Conservation (phyloP, 2,113 vertebrate species). For the Sclerurus mexicanus region DNA sequence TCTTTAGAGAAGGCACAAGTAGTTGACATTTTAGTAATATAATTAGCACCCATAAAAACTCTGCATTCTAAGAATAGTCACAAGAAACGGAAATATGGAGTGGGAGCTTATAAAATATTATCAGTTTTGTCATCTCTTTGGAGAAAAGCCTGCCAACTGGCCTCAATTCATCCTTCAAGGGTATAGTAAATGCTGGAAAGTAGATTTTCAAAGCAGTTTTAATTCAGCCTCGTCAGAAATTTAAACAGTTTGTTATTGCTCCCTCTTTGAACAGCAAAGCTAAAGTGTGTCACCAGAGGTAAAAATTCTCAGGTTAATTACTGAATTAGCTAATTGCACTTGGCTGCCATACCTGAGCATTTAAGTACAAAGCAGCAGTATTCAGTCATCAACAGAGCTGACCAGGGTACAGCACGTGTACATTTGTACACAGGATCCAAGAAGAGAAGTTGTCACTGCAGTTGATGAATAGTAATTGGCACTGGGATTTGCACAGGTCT, state of each 20-base stretch:
- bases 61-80: constrained; percentile 5
- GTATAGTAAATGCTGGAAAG: neutral
- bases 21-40: neutral
- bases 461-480: neutral
- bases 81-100: neutral
- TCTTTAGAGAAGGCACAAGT: neutral
- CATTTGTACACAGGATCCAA: neutral
- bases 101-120: neutral
- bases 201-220: neutral
- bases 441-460: neutral
- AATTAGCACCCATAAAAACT: neutral
- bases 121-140: neutral
- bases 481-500: neutral
- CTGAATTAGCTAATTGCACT: neutral
- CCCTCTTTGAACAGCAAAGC: neutral
- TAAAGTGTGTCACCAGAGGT: neutral
- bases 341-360: neutral
- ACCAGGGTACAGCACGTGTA: neutral
- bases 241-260: neutral
- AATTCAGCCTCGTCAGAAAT: neutral
- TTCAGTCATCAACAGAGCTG: neutral
- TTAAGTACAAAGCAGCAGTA: neutral
- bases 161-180: neutral
- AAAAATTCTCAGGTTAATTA: neutral
- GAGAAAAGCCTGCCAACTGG: constrained; percentile 7